Percentiles rank a stretch among this genome's conserved stretches.
phyloP scores from a whole-genome alignment of 2,888 invertebrate species.

The Coremacera marginata region DNA sequence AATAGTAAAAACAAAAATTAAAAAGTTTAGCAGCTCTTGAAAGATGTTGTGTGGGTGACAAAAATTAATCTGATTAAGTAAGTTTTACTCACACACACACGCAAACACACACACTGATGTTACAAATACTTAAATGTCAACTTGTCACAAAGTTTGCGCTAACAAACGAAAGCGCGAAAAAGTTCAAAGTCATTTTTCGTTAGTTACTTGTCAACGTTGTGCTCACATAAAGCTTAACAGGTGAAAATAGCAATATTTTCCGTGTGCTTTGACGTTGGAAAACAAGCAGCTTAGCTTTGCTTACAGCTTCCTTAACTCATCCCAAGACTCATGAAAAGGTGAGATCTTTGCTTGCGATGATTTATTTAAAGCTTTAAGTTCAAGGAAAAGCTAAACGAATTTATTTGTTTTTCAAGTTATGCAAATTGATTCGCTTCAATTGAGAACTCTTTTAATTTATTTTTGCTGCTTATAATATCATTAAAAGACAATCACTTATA shows the following conservation, averaged over 20 bases:
- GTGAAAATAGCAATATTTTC: too few species aligned
- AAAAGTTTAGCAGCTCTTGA: neutral
- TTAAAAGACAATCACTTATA: too few species aligned
- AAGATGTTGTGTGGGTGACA: neutral
- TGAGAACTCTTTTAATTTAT: too few species aligned
- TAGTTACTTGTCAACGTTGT: neutral
- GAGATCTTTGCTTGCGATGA: neutral
- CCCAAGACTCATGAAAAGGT: neutral
- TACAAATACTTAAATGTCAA: neutral
- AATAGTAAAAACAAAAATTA: neutral
- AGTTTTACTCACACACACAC: too few species aligned
- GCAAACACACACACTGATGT: too few species aligned
- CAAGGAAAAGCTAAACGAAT: neutral
- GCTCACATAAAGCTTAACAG: too few species aligned
- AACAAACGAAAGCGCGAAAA: conserved; percentile 4
- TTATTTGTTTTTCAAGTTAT: neutral
- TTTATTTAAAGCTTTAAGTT: neutral
- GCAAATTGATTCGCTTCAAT: too few species aligned
- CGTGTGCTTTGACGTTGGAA: too few species aligned
- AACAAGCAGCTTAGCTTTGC: too few species aligned
- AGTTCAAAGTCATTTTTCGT: conserved; percentile 11
- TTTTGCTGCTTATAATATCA: too few species aligned
- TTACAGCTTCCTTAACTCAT: neutral
- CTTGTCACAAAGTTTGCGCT: neutral
- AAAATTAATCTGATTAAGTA: too few species aligned